phyloP scores from a whole-genome alignment of 2,113 vertebrate species.

The Sinocyclocheilus grahami region DNA sequence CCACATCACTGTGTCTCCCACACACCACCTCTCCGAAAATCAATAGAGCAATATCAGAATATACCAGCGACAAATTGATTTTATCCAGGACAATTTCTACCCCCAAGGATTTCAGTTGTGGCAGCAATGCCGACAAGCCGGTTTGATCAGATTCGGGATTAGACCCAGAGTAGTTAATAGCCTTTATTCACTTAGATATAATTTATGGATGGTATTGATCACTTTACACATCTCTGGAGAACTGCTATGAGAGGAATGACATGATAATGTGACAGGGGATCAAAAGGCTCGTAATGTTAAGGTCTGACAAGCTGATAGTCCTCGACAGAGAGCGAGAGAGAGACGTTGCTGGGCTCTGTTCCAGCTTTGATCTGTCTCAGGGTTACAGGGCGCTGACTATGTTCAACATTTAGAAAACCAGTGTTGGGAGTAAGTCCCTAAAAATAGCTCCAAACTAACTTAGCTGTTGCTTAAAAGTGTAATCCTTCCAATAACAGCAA shows the following conservation, averaged over 20 bases:
- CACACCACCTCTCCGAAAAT: slow-evolving; percentile 64
- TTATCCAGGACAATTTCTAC: slow-evolving; percentile 71
- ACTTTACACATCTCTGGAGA: slow-evolving; percentile 66
- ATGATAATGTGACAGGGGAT: slow-evolving; percentile 70
- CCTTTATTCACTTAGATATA: slow-evolving; percentile 71
- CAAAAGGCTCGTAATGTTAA: slow-evolving; percentile 58
- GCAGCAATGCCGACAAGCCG: slow-evolving; percentile 59
- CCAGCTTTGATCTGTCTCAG: slow-evolving; percentile 38
- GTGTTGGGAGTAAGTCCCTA: background rate
- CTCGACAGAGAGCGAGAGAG: slow-evolving; percentile 14
- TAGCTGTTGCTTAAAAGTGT: background rate
- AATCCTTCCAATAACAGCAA: background rate
- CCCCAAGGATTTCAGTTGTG: slow-evolving; percentile 58
- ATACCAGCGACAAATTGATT: slow-evolving; percentile 73
- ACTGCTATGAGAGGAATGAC: slow-evolving; percentile 62
- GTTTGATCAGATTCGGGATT: slow-evolving; percentile 61
- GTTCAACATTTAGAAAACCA: slow-evolving; percentile 30
- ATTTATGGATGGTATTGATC: slow-evolving; percentile 70
- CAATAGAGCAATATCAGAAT: slow-evolving; percentile 76
- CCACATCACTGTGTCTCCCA: slow-evolving; percentile 53
- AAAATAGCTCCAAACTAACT: background rate
- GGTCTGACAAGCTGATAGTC: background rate
- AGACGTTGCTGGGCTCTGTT: slow-evolving; percentile 31
- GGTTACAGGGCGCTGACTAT: slow-evolving; percentile 12
- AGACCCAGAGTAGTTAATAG: slow-evolving; percentile 67